A percentile compares a stretch with the other conserved stretches of the same genome.
These are phyloP conservation scores for Nephrotoma flavescens DNA, from an alignment of 2,888 invertebrate genomes.

Conservation along the genomic window DNA sequence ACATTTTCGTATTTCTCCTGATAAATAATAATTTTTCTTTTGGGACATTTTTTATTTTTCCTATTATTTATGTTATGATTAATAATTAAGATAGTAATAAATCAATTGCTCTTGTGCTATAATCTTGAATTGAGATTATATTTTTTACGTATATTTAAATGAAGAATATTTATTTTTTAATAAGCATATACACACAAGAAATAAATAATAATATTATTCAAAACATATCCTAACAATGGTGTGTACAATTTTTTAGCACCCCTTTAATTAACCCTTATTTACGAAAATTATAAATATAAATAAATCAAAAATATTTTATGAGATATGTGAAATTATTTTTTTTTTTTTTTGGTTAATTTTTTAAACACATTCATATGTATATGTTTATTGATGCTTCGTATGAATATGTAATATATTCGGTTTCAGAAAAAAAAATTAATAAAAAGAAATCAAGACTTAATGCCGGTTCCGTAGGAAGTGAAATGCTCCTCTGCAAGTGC, in stretches of 20 bases:
- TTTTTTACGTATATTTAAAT: not conserved
- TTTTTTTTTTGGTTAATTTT: not conserved
- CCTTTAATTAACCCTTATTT: not conserved
- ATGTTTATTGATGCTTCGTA: not conserved
- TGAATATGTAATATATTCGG: no score
- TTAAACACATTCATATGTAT: not conserved
- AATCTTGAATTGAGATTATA: not conserved
- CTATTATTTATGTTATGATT: not conserved
- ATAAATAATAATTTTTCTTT: not conserved
- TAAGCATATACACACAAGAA: not conserved
- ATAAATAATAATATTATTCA: not conserved
- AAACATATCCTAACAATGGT: not conserved
- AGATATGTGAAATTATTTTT: not conserved
- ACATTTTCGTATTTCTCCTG: not conserved
- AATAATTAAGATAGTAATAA: not conserved
- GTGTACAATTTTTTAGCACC: not conserved
- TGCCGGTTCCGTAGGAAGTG: no score
- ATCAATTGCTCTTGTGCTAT: not conserved
- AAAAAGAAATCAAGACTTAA: no score
- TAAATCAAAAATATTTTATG: not conserved
- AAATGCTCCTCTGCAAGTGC: no score
- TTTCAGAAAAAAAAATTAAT: no score
- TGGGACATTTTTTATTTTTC: not conserved
- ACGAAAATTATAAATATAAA: not conserved
- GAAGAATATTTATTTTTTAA: not conserved